These are phyloP conservation scores for Oscheius sp. DNA, from an alignment of 2,888 invertebrate species.

Conservation along the genomic window DNA sequence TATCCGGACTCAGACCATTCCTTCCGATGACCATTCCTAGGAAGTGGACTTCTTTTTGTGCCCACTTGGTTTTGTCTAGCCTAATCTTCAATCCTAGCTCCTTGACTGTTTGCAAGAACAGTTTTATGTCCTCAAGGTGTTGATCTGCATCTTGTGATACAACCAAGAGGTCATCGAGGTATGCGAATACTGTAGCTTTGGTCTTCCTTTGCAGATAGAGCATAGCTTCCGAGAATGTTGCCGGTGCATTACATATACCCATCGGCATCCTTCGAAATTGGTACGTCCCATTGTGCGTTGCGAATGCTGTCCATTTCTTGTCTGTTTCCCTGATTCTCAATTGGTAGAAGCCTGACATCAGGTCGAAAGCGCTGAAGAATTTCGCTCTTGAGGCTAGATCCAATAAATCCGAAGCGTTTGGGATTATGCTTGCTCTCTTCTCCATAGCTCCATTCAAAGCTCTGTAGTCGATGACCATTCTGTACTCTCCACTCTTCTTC, in stretches of 20 bases:
- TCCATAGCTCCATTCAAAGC: conserved; percentile 22
- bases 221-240: too few relatives aligned
- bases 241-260: conserved; percentile 39
- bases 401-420: not conserved
- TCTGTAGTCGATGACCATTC: too few relatives aligned
- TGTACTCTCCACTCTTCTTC: too few relatives aligned
- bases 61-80: conserved; percentile 42
- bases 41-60: conserved; percentile 37
- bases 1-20: too few relatives aligned
- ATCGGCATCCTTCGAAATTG: conserved; percentile 46
- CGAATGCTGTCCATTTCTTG: conserved; percentile 43
- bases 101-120: conserved; percentile 32
- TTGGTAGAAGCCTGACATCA: conserved; percentile 43
- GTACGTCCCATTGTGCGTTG: conserved; percentile 34
- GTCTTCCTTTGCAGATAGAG: too few relatives aligned
- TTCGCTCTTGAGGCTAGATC: conserved; percentile 20
- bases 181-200: conserved; percentile 26
- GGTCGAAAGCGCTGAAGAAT: conserved; percentile 38
- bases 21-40: too few relatives aligned
- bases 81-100: conserved; percentile 39
- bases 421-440: conserved; percentile 25
- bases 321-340: conserved; percentile 31
- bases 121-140: conserved; percentile 44
- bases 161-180: conserved; percentile 48
- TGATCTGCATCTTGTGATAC: conserved; percentile 32